Evolutionary conservation across 2,113 vertebrate genomes (phyloP), one percentile per base, ranked within the genome.

Genomic region (Bagarius yarrelli): DNA sequence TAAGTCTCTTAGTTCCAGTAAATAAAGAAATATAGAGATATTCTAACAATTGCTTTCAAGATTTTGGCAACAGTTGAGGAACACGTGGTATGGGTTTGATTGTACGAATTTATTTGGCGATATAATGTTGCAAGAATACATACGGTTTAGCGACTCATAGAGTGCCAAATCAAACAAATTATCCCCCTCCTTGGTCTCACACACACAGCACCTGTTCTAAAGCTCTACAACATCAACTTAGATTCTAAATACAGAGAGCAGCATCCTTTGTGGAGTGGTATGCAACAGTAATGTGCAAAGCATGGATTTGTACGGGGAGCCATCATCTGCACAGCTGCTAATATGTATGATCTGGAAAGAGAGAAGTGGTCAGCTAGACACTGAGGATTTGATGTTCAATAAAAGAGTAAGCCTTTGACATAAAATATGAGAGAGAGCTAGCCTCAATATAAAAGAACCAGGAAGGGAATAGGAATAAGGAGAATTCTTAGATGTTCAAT

Each of bases 381-480:
- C 91, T 88, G 88, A 92, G 92, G 91, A 92, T 93, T 93, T 93
- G 91, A 92, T 93, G 91, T 94, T 91, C 93, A 93, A 93, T 93
- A 92, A 92, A 91, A 91, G 83, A 91, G 85, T 90, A 91, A 91
- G 88, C 91, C 91, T 92, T 92, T 92, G 91, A 93, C 92, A 92
- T 91, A 89, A 89, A 91, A 91, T 91, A 89, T 86, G 91, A 92
- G 90, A 87, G 81, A n/a, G 86, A 89, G 91, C 91, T 90, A 89
- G 90, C 89, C 90, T 91, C 91, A 89, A 92, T 93, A 93, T 93
- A 88, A 93, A 91, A 91, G 91, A 92, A 89, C 87, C 89, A 91
- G 88, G 88, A 89, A 89, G 90, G 89, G 92, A 92, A 91, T 92
- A 92, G 89, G 90, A 89, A 89, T 89, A 89, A 91, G 89, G 90